These are phyloP conservation scores for Enoplosus armatus DNA, from an alignment of 2,797 vertebrate genomes.

Conservation along the genomic window DNA sequence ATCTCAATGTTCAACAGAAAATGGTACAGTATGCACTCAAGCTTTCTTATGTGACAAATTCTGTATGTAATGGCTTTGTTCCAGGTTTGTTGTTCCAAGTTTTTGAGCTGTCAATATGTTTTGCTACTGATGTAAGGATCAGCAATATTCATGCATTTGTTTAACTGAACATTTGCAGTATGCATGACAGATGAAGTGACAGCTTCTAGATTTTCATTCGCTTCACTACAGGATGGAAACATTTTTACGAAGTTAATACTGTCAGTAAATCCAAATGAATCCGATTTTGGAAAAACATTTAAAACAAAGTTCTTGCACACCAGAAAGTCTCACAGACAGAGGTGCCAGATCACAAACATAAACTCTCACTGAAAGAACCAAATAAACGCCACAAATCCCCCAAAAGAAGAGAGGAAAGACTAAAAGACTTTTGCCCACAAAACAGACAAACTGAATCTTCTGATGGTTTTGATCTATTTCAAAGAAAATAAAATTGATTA, in stretches of 20 bases:
- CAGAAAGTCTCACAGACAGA: not conserved
- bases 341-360: too few species aligned
- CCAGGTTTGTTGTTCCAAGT: not conserved
- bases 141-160: not conserved
- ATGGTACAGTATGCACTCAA: conserved; percentile 68
- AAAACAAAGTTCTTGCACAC: too few species aligned
- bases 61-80: not conserved
- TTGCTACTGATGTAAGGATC: not conserved
- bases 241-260: too few species aligned
- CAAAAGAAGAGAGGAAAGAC: too few species aligned
- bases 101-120: not conserved
- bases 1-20: conserved; percentile 40
- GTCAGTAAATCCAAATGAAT: too few species aligned
- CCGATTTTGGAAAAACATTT: too few species aligned
- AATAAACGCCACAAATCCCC: not conserved
- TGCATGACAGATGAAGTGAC: not conserved
- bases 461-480: too few species aligned
- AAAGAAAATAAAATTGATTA: not conserved
- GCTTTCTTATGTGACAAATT: conserved; percentile 22
- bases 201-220: not conserved
- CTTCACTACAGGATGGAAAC: not conserved
- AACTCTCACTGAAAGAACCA: not conserved
- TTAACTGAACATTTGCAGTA: not conserved
- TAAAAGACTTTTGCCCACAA: too few species aligned
- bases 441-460: too few species aligned